Percentiles rank a stretch among this genome's conserved stretches.
Conservation (phyloP, 2,113 vertebrate species). For the Connochaetes taurinus region DNA sequence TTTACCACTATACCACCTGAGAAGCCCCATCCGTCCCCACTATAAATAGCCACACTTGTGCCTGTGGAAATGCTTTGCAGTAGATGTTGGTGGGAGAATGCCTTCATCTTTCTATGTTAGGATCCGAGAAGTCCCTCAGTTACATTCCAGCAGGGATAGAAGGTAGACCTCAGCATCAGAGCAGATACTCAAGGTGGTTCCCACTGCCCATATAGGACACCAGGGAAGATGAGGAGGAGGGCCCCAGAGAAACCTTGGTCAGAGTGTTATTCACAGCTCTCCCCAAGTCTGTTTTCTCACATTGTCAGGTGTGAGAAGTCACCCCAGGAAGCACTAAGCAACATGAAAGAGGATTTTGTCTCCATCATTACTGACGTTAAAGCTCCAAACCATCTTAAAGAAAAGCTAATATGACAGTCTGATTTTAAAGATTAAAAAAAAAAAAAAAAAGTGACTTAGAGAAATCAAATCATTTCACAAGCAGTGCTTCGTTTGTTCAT, state of each 20-base stretch:
- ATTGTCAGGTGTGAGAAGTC: not conserved
- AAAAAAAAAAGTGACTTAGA: not conserved
- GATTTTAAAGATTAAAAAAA: not conserved
- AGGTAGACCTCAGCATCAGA: not conserved
- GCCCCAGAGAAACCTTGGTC: not conserved
- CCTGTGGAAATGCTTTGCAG: not conserved
- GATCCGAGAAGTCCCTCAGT: not conserved
- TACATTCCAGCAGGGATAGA: too few species aligned
- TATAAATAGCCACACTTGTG: not conserved
- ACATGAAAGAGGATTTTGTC: not conserved
- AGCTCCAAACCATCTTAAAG: not conserved
- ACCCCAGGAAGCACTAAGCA: not conserved
- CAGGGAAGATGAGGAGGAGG: not conserved
- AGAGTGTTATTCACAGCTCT: not conserved
- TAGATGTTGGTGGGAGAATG: rapidly evolving
- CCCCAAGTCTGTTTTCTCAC: not conserved
- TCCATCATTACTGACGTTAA: not conserved
- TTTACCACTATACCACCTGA: not conserved
- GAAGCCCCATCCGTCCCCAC: not conserved
- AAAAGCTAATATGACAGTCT: not conserved
- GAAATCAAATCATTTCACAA: not conserved
- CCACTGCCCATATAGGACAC: not conserved
- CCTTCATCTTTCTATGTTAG: not conserved
- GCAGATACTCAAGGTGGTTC: not conserved
- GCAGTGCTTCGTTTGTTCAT: rapidly evolving